phyloP scores from a whole-genome alignment of 2,888 invertebrate species.

The Perdita meconis region DNA sequence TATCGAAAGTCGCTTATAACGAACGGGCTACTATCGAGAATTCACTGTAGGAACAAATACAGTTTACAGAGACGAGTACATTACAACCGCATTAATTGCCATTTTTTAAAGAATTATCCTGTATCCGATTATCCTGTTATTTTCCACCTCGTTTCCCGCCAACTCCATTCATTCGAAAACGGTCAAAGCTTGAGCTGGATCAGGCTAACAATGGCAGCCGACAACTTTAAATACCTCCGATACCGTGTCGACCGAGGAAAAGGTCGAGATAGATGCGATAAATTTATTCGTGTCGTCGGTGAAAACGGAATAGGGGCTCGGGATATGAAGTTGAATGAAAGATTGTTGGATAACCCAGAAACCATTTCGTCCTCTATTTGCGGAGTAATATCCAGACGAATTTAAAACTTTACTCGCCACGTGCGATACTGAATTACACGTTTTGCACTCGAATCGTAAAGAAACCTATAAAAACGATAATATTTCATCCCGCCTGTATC shows the following conservation, averaged over 20 bases:
- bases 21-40: too few relatives aligned
- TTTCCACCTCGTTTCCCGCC: too few relatives aligned
- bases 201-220: neutral
- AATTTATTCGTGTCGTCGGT: slow-evolving; percentile 4
- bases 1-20: too few relatives aligned
- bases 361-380: neutral
- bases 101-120: too few relatives aligned
- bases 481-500: neutral
- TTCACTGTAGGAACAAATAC: too few relatives aligned
- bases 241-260: neutral
- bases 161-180: neutral
- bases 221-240: neutral
- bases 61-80: too few relatives aligned
- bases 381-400: slow-evolving; percentile 1
- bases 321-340: slow-evolving; percentile 4
- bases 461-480: neutral
- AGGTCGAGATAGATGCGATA: neutral
- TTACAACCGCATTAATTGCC: too few relatives aligned
- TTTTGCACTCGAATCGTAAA: neutral
- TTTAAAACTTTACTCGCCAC: slow-evolving; percentile 1
- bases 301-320: neutral
- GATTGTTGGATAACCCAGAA: slow-evolving; percentile 1
- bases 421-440: slow-evolving; percentile 5
- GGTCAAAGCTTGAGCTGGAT: neutral
- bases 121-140: too few relatives aligned